Evolutionary conservation across 1,140 invertebrate genomes (phyloP).

Genomic region (Trichonephila clavipes): DNA sequence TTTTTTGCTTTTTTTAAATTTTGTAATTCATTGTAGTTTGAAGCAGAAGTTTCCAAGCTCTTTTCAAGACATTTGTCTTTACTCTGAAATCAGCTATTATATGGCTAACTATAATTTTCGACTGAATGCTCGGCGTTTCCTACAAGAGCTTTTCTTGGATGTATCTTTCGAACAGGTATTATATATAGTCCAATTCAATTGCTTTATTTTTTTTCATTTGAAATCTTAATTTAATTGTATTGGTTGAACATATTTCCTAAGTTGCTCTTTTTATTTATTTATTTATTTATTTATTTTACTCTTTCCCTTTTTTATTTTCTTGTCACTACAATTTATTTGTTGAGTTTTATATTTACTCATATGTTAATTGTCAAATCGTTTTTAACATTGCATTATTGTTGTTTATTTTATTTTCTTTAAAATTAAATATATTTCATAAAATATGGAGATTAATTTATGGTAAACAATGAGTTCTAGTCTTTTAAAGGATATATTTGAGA

Average conservation of each 20-base stretch:
- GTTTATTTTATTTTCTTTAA: too few species aligned
- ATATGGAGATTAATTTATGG: too few species aligned
- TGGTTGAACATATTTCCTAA: neutral
- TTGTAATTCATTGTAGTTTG: constrained; percentile 83
- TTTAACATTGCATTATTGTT: too few species aligned
- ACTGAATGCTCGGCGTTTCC: constrained; percentile 90
- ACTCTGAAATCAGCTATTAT: constrained; percentile 93
- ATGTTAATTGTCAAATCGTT: too few species aligned
- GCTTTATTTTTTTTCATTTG: neutral
- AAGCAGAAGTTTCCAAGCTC: constrained; percentile 92
- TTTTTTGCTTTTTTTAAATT: neutral
- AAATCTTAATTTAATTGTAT: neutral
- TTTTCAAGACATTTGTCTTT: constrained; percentile 94
- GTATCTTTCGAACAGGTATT: constrained; percentile 87
- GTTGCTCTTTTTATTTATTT: neutral
- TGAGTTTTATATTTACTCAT: too few species aligned
- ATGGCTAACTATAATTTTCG: constrained; percentile 90
- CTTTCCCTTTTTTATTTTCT: neutral
- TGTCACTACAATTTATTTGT: too few species aligned
- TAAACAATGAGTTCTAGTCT: too few species aligned
- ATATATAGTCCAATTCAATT: neutral
- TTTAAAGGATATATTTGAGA: too few species aligned
- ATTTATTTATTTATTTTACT: neutral
- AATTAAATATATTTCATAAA: too few species aligned
- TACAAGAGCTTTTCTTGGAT: constrained; percentile 97